These are phyloP conservation scores for Magallana gigas DNA, from an alignment of 1,140 invertebrate genomes.

Conservation along the genomic window DNA sequence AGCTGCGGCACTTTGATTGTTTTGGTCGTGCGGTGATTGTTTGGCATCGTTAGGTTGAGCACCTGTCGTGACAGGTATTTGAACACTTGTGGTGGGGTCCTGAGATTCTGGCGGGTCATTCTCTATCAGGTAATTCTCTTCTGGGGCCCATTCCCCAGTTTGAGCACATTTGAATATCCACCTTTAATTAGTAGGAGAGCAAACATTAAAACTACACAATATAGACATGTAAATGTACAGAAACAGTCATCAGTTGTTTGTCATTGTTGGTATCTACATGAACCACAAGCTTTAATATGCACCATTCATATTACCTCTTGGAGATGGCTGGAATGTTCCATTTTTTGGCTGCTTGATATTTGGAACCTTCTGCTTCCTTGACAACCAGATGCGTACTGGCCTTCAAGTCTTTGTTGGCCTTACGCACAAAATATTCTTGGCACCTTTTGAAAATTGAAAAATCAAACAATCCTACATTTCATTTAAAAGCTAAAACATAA, in stretches of 20 bases:
- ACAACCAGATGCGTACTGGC: conserved; percentile 89
- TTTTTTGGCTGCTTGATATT: conserved; percentile 90
- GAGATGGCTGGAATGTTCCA: conserved; percentile 90
- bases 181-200: conserved; percentile 56
- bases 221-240: conserved; percentile 8
- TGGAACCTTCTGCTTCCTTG: conserved; percentile 85
- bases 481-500: no score
- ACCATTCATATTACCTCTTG: conserved; percentile 77
- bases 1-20: background rate
- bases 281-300: no score
- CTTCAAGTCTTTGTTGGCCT: conserved; percentile 79
- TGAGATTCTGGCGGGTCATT: conserved; percentile 17
- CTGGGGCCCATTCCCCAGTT: conserved; percentile 81
- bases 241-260: no score
- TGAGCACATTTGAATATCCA: conserved; percentile 89
- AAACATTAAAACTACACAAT: background rate
- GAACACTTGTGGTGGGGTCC: conserved; percentile 11
- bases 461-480: no score
- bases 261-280: conserved; percentile 19
- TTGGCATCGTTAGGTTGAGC: no score
- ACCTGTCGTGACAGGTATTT: background rate
- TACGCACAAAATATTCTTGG: conserved; percentile 84
- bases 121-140: conserved; percentile 80
- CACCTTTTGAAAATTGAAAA: conserved; percentile 58
- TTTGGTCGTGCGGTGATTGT: background rate